phyloP scores from a whole-genome alignment of 2,113 vertebrate genomes.

The Saguinus imperator region DNA sequence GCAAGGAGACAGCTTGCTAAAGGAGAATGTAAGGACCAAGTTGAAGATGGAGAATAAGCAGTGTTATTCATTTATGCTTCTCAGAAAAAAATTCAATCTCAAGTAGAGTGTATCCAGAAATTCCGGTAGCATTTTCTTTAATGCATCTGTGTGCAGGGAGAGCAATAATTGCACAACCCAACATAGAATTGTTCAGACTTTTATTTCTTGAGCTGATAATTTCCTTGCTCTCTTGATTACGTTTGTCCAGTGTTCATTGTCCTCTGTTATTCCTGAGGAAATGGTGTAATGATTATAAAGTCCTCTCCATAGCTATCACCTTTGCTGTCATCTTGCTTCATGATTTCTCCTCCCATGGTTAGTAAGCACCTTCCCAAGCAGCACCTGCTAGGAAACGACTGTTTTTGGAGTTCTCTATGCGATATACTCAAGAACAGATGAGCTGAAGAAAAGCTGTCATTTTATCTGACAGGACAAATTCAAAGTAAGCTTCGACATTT shows the following conservation, averaged over 20 bases:
- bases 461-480: constrained; percentile 52
- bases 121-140: background rate
- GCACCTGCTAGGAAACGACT: constrained; percentile 72
- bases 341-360: constrained; percentile 52
- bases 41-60: background rate
- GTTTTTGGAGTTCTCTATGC: constrained; percentile 69
- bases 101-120: background rate
- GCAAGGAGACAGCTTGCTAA: background rate
- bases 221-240: background rate
- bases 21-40: background rate
- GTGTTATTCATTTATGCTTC: background rate
- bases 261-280: background rate
- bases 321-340: constrained; percentile 43
- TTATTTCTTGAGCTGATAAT: background rate
- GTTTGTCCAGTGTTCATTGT: background rate
- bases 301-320: constrained; percentile 9
- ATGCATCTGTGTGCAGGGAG: background rate
- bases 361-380: constrained; percentile 71
- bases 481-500: background rate
- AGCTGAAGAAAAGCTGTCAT: constrained; percentile 17
- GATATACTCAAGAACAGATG: constrained; percentile 58
- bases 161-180: background rate
- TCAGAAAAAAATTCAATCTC: background rate
- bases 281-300: background rate
- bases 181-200: background rate